Evolutionary conservation across 2,797 vertebrate genomes (phyloP).

Genomic region (Peromyscus aztecus): DNA sequence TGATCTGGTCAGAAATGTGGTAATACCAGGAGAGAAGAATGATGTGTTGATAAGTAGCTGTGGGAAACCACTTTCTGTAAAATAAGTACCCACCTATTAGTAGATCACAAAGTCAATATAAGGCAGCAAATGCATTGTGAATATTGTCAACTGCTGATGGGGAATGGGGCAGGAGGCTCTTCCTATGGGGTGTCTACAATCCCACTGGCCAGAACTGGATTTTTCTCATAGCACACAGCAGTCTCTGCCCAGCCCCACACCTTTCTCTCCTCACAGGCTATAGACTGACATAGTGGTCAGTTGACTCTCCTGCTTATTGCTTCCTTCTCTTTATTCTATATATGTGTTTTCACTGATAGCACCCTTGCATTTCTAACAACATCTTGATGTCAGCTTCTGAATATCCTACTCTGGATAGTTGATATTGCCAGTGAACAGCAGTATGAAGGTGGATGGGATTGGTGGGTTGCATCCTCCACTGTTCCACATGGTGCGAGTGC

Average conservation of each 20-base stretch:
- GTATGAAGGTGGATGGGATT: neutral
- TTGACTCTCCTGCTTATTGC: neutral
- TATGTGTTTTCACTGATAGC: neutral
- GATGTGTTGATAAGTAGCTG: neutral
- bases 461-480: accelerated
- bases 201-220: neutral
- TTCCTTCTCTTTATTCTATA: neutral
- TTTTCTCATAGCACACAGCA: no score
- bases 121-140: neutral
- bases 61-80: neutral
- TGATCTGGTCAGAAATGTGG: neutral
- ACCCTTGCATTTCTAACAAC: neutral
- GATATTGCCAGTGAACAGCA: neutral
- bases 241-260: neutral
- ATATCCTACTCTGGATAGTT: neutral
- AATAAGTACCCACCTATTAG: neutral
- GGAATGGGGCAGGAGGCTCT: accelerated
- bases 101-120: neutral
- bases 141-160: neutral
- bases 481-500: neutral
- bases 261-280: neutral
- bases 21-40: neutral
- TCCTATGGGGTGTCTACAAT: neutral
- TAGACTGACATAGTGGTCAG: neutral
- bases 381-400: neutral